Conservation (phyloP, 2,797 vertebrate species). For the Syngnathus acus region DNA sequence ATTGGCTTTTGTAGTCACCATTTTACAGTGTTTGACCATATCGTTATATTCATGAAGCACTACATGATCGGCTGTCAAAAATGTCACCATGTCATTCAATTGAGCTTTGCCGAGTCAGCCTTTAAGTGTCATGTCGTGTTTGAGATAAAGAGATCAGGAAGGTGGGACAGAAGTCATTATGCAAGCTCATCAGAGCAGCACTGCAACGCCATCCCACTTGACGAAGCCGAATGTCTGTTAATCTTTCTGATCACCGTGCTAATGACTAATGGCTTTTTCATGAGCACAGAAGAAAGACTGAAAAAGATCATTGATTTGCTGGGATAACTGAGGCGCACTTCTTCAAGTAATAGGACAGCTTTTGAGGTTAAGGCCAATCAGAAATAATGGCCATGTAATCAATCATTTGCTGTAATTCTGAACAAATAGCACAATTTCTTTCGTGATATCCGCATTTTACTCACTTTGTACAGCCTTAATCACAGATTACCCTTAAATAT, state of each 20-base stretch:
- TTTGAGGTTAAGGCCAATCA: slow-evolving; percentile 61
- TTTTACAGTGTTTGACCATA: no score
- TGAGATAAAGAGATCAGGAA: slow-evolving; percentile 50
- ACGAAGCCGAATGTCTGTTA: slow-evolving; percentile 46
- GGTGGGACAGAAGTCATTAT: slow-evolving; percentile 48
- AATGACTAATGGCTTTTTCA: slow-evolving; percentile 59
- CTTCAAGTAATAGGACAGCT: slow-evolving; percentile 29
- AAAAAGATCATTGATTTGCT: slow-evolving; percentile 50
- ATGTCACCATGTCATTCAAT: slow-evolving; percentile 27
- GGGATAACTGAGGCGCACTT: slow-evolving; percentile 38
- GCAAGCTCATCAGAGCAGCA: slow-evolving; percentile 44
- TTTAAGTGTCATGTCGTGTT: slow-evolving; percentile 38
- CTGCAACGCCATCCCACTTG: slow-evolving; percentile 25
- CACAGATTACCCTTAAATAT: slow-evolving; percentile 47
- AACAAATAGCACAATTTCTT: slow-evolving; percentile 35
- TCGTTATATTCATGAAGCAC: background rate
- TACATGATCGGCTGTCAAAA: slow-evolving; percentile 18
- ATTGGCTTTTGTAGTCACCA: no score
- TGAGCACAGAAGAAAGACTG: slow-evolving; percentile 21
- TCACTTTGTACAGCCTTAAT: slow-evolving; percentile 47
- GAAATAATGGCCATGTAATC: slow-evolving; percentile 65
- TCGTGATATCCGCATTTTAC: slow-evolving; percentile 40
- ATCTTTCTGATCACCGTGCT: slow-evolving; percentile 54
- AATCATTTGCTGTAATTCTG: slow-evolving; percentile 55
- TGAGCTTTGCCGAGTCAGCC: slow-evolving; percentile 47